These are phyloP conservation scores for Cryptophagus acutangulus DNA, from an alignment of 2,888 invertebrate species.

Conservation along the genomic window DNA sequence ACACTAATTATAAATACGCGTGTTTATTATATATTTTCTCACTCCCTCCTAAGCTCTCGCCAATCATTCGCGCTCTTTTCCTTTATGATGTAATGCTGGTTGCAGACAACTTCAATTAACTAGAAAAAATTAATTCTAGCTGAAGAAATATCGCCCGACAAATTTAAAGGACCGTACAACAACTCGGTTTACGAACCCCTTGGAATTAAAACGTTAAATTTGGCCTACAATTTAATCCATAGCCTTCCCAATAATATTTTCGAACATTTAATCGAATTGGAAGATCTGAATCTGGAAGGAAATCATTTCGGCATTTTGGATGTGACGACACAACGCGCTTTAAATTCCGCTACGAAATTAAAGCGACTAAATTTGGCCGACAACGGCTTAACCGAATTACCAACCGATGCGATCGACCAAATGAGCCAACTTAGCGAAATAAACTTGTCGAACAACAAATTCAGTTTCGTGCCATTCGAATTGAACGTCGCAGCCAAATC, in stretches of 20 bases:
- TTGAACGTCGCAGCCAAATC: slow-evolving; percentile 53
- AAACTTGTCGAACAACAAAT: slow-evolving; percentile 57
- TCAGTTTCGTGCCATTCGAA: slow-evolving; percentile 56
- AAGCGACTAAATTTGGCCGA: slow-evolving; percentile 47
- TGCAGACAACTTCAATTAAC: no score
- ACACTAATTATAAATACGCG: no score
- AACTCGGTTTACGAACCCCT: slow-evolving; percentile 54
- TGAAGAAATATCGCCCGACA: slow-evolving; percentile 58
- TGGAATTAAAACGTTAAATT: slow-evolving; percentile 55
- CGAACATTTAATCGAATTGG: slow-evolving; percentile 59
- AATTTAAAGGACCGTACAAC: slow-evolving; percentile 63
- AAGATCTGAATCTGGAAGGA: slow-evolving; percentile 56
- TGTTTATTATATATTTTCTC: no score
- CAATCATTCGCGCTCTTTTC: no score
- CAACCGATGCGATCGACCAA: slow-evolving; percentile 52
- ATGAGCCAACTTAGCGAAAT: slow-evolving; percentile 53
- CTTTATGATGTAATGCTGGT: no score
- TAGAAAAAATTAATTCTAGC: no score
- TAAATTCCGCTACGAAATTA: slow-evolving; percentile 53
- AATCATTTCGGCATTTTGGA: slow-evolving; percentile 60
- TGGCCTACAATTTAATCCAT: slow-evolving; percentile 61
- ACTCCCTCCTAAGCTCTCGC: no score
- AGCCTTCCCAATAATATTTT: slow-evolving; percentile 59
- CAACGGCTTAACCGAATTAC: slow-evolving; percentile 56
- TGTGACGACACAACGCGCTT: slow-evolving; percentile 54